These are phyloP conservation scores for Artemisiospiza belli DNA, from an alignment of 2,113 vertebrate genomes.

Conservation along the genomic window DNA sequence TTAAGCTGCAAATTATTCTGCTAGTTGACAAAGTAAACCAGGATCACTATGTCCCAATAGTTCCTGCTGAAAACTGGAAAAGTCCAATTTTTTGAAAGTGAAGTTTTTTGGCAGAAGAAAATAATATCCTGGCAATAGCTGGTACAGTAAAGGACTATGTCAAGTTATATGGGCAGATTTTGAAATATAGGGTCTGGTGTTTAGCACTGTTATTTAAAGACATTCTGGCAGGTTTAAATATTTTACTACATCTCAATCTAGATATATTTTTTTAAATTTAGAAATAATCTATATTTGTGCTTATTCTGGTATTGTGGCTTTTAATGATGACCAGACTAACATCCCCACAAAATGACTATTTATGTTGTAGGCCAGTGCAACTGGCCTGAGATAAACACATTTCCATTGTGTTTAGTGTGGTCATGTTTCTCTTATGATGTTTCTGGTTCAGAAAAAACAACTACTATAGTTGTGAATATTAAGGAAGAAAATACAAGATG, in stretches of 20 bases:
- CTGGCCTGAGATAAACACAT: background rate
- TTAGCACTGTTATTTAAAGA: background rate
- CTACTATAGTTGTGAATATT: background rate
- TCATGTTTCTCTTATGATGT: background rate
- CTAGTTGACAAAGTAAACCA: background rate
- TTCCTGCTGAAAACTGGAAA: background rate
- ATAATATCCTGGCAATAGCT: background rate
- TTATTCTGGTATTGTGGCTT: background rate
- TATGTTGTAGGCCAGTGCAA: background rate
- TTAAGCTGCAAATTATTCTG: background rate
- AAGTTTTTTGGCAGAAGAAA: background rate
- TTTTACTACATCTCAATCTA: background rate
- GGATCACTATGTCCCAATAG: background rate
- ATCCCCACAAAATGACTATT: background rate
- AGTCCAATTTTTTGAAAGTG: background rate
- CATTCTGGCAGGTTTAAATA: background rate
- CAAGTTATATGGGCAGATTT: background rate
- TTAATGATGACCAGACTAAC: background rate
- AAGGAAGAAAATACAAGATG: background rate
- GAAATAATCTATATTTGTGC: background rate
- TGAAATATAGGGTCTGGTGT: background rate
- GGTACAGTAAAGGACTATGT: background rate
- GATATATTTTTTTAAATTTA: background rate
- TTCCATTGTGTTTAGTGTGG: background rate
- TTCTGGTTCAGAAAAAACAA: background rate